phyloP scores from a whole-genome alignment of 2,113 vertebrate species.

The Scomber scombrus region DNA sequence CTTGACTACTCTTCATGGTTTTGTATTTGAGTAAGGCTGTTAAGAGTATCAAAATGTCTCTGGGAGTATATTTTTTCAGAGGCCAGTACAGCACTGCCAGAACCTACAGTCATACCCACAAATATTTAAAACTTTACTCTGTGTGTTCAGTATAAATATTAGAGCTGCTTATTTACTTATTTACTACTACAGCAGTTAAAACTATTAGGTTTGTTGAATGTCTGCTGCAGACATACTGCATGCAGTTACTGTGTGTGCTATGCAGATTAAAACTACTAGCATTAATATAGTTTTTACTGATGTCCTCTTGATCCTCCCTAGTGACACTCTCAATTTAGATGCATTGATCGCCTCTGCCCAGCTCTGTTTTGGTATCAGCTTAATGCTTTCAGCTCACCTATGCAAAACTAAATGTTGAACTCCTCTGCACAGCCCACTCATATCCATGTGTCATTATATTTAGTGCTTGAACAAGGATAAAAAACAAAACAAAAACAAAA shows the following conservation, averaged over 20 bases:
- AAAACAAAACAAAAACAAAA: neutral
- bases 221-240: neutral
- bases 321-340: slow-evolving; percentile 13
- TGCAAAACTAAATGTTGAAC: slow-evolving; percentile 59
- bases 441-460: slow-evolving; percentile 35
- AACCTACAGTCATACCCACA: neutral
- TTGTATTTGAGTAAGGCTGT: slow-evolving; percentile 12
- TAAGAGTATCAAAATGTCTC: neutral
- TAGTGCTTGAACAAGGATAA: slow-evolving; percentile 25
- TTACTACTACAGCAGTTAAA: slow-evolving; percentile 15
- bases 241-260: neutral
- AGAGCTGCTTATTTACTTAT: neutral
- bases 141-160: slow-evolving; percentile 23
- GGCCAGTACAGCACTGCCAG: neutral
- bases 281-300: slow-evolving; percentile 5
- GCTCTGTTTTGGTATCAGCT: slow-evolving; percentile 45
- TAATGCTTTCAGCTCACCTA: slow-evolving; percentile 56
- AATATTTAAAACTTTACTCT: slow-evolving; percentile 2
- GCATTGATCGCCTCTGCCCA: slow-evolving; percentile 32
- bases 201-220: neutral
- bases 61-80: neutral
- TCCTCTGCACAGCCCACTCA: slow-evolving; percentile 35
- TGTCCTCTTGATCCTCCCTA: slow-evolving; percentile 4
- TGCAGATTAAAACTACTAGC: neutral
- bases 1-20: neutral